Conservation (phyloP, 2,797 vertebrate species). For the Periophthalmus magnuspinnatus region DNA sequence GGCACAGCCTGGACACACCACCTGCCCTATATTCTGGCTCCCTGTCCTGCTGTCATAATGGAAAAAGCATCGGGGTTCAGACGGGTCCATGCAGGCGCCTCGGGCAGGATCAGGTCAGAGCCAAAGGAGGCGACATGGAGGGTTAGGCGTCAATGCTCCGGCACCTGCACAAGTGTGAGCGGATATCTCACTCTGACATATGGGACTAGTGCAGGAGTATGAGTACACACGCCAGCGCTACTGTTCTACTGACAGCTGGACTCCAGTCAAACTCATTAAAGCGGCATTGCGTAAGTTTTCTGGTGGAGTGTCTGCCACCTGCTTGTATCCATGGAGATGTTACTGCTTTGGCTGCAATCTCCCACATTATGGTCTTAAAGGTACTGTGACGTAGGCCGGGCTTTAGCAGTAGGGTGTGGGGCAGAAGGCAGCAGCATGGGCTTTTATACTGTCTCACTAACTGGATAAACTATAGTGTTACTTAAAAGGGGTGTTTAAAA, state of each 20-base stretch:
- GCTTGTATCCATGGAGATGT: no score
- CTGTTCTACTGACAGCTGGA: neutral
- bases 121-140: constrained; percentile 16
- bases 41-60: constrained; percentile 26
- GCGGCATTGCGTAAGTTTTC: no score
- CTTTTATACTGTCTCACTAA: no score
- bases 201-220: constrained; percentile 12
- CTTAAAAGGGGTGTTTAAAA: no score
- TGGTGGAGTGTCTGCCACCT: no score
- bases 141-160: constrained; percentile 30
- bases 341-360: no score
- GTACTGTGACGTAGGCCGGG: no score
- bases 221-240: neutral
- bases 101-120: constrained; percentile 34
- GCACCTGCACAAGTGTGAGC: constrained; percentile 23
- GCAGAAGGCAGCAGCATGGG: no score
- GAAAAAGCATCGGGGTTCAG: constrained; percentile 21
- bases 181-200: constrained; percentile 14
- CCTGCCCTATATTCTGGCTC: constrained; percentile 32
- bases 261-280: neutral
- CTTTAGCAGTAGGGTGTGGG: no score
- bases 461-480: no score
- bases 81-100: constrained; percentile 26
- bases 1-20: constrained; percentile 40
- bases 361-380: no score